phyloP scores from a whole-genome alignment of 1,140 invertebrate genomes.

The Notospermus geniculatus region DNA sequence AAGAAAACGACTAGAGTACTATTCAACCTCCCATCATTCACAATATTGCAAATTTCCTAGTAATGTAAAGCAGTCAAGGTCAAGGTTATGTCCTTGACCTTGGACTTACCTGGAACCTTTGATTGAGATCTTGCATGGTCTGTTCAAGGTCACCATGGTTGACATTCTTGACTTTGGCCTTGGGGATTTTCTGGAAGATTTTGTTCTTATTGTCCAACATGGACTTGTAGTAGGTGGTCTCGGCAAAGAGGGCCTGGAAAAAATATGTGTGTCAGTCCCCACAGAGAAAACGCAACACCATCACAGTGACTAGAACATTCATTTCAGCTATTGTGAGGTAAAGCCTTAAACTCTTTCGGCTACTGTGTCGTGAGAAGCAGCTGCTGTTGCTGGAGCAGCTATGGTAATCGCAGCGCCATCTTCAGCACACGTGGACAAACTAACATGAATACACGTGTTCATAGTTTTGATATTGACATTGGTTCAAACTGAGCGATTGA shows the following conservation, averaged over 20 bases:
- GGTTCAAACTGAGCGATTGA: no score
- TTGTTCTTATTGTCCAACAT: constrained; percentile 94
- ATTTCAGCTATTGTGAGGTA: no score
- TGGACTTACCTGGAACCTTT: constrained; percentile 66
- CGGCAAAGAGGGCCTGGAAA: constrained; percentile 73
- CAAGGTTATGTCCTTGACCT: constrained; percentile 2
- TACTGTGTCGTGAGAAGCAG: no score
- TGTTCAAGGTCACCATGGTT: constrained; percentile 70
- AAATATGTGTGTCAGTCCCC: background rate
- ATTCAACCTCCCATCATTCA: constrained; percentile 3
- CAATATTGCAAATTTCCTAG: background rate
- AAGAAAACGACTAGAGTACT: no score
- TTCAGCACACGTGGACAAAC: no score
- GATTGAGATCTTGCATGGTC: constrained; percentile 75
- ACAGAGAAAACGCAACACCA: background rate
- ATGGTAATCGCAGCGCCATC: no score
- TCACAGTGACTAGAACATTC: background rate
- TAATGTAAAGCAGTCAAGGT: background rate
- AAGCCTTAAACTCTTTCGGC: no score
- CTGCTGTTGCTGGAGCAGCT: no score
- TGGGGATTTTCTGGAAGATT: constrained; percentile 83
- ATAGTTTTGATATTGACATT: no score
- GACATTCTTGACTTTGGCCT: constrained; percentile 68
- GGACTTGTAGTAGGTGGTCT: constrained; percentile 85
- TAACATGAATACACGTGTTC: no score